Percentiles rank a stretch among this genome's conserved stretches.
Conservation (phyloP, 2,888 invertebrate species). For the Spisula subtruncata region DNA sequence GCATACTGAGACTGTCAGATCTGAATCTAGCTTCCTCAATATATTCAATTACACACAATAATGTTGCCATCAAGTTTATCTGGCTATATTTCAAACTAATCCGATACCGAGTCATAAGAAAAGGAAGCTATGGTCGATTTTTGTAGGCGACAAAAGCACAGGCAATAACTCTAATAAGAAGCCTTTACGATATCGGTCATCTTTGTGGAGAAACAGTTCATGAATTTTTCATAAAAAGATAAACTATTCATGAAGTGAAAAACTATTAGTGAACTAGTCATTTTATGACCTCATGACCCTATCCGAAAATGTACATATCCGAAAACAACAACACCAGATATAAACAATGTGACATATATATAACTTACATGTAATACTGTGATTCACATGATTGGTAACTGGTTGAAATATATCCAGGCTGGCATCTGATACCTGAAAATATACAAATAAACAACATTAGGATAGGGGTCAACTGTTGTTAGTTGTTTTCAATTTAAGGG, state of each 20-base stretch:
- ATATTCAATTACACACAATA: conserved; percentile 26
- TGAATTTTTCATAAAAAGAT: no score
- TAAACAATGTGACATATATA: background rate
- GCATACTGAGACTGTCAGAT: conserved; percentile 35
- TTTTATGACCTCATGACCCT: no score
- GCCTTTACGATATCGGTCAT: no score
- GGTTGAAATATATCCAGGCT: conserved; percentile 79
- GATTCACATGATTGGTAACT: conserved; percentile 53
- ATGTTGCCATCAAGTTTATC: background rate
- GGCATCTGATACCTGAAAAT: conserved; percentile 80
- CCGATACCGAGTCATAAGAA: background rate
- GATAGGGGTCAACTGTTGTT: no score
- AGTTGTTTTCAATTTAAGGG: no score
- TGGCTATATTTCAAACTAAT: background rate
- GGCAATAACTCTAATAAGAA: no score
- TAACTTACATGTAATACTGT: conserved; percentile 57
- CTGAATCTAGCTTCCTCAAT: conserved; percentile 23
- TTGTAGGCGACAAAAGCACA: no score
- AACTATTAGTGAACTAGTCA: no score
- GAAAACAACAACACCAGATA: no score
- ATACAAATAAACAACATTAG: conserved; percentile 51
- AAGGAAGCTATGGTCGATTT: background rate
- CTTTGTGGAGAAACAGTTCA: no score
- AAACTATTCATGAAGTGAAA: no score
- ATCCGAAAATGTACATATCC: no score